phyloP scores from a whole-genome alignment of 2,113 vertebrate species.

The Falcunculus frontatus region DNA sequence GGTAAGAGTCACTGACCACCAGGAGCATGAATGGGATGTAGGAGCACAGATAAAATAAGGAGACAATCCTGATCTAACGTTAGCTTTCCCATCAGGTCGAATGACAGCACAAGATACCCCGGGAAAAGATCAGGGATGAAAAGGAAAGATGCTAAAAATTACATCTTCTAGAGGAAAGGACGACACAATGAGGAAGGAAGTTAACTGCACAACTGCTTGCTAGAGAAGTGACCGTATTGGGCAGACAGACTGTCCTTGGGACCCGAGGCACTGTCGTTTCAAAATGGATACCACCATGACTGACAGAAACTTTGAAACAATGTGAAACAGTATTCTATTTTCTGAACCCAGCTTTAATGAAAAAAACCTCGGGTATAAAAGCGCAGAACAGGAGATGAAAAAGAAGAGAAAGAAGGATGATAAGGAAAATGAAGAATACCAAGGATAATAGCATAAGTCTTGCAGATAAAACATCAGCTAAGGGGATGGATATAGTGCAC shows the following conservation, averaged over 20 bases:
- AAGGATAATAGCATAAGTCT: background rate
- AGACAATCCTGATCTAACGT: background rate
- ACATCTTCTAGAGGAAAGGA: background rate
- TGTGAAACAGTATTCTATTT: background rate
- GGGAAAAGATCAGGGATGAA: background rate
- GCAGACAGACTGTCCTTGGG: background rate
- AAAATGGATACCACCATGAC: background rate
- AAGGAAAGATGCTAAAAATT: background rate
- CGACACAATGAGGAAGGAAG: rapidly evolving
- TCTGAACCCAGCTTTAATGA: background rate
- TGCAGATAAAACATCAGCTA: background rate
- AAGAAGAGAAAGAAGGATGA: background rate
- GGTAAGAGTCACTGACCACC: background rate
- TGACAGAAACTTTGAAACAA: background rate
- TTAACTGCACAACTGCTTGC: background rate
- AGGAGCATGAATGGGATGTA: background rate
- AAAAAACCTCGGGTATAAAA: background rate
- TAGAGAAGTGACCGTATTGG: background rate
- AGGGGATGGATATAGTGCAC: background rate
- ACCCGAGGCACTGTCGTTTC: rapidly evolving
- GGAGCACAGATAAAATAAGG: background rate
- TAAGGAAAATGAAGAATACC: background rate
- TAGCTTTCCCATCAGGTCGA: background rate
- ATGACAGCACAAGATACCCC: background rate
- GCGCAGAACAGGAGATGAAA: background rate